Conservation (phyloP, 1,140 invertebrate species). For the Akabosia matsudoensis region DNA sequence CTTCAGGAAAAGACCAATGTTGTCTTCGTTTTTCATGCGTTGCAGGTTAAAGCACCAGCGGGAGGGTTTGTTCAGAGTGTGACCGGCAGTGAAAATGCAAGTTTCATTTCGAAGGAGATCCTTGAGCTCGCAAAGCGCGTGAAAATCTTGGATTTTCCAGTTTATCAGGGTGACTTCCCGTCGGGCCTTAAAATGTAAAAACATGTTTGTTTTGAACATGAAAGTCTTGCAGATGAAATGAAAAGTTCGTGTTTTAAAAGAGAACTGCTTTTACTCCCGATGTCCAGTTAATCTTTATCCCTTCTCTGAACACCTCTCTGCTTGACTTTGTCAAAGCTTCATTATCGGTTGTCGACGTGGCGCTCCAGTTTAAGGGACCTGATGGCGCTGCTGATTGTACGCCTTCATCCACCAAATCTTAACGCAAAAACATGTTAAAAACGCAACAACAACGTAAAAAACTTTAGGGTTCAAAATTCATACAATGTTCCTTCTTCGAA, state of each 20-base stretch:
- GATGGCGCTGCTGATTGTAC: too few species aligned
- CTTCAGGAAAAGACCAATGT: neutral
- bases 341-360: neutral
- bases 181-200: neutral
- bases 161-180: neutral
- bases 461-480: too few species aligned
- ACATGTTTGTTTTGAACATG: neutral
- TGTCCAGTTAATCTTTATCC: neutral
- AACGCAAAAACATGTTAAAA: too few species aligned
- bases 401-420: too few species aligned
- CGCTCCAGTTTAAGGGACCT: too few species aligned
- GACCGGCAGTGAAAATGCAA: neutral
- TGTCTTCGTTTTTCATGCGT: neutral
- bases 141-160: constrained; percentile 5
- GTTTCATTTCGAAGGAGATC: neutral
- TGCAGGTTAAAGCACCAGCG: constrained; percentile 3
- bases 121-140: neutral
- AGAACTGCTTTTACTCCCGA: neutral
- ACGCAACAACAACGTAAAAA: too few species aligned
- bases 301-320: neutral
- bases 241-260: neutral
- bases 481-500: too few species aligned
- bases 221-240: neutral
- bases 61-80: neutral
- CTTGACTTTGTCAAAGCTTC: neutral